A percentile compares a stretch with the other conserved stretches of the same genome.
phyloP scores from a whole-genome alignment of 2,797 vertebrate species.

The Moxostoma hubbsi region DNA sequence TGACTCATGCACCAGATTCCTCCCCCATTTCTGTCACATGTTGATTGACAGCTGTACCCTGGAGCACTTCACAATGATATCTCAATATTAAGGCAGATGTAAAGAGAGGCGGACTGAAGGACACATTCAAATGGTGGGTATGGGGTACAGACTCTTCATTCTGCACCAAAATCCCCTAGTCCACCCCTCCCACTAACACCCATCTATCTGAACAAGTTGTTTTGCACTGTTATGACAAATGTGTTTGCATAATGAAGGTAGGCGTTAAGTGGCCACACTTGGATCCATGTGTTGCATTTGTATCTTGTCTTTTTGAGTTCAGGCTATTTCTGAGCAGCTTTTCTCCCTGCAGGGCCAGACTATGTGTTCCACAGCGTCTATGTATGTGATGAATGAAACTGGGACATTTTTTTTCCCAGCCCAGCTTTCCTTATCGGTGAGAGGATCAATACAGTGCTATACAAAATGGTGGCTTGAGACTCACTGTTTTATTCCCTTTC shows the following conservation, averaged over 20 bases:
- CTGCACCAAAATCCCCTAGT: constrained; percentile 15
- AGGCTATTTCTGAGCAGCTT: constrained; percentile 34
- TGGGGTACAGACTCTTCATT: not conserved
- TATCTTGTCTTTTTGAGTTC: constrained; percentile 38
- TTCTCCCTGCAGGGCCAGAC: constrained; percentile 34
- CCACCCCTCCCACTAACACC: constrained; percentile 26
- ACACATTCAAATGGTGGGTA: constrained; percentile 28
- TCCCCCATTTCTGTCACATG: constrained; percentile 59
- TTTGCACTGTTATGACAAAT: constrained; percentile 35
- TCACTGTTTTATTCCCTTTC: constrained; percentile 55
- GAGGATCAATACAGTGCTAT: constrained; percentile 67
- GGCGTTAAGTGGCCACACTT: constrained; percentile 39
- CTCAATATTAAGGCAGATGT: constrained; percentile 61
- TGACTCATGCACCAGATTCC: constrained; percentile 70
- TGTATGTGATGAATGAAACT: constrained; percentile 49
- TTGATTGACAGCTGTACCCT: constrained; percentile 68
- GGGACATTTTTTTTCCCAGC: constrained; percentile 36
- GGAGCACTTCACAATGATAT: constrained; percentile 63
- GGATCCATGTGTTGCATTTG: constrained; percentile 27
- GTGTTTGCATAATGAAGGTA: constrained; percentile 40
- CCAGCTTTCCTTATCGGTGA: constrained; percentile 52
- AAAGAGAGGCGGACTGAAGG: constrained; percentile 34
- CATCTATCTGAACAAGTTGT: constrained; percentile 31
- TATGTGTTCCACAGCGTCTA: constrained; percentile 33
- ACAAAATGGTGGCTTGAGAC: constrained; percentile 72